A percentile compares a stretch with the other conserved stretches of the same genome.
phyloP scores from a whole-genome alignment of 2,113 vertebrate species.

The Lophotis ruficrista region DNA sequence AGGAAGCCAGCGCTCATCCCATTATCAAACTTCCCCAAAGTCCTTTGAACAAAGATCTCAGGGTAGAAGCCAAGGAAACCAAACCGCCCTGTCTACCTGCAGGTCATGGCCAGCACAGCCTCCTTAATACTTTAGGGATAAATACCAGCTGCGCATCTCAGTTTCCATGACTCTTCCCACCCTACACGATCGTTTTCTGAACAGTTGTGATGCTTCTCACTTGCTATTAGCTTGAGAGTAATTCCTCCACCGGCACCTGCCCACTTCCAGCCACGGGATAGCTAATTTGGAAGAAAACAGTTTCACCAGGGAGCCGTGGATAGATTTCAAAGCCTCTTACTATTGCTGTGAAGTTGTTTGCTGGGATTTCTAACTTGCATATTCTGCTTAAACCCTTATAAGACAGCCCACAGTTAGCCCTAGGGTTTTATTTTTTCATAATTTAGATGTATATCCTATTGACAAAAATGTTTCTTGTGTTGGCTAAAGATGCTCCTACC shows the following conservation, averaged over 20 bases:
- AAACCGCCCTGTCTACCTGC: neutral
- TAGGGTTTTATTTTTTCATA: neutral
- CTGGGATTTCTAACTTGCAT: neutral
- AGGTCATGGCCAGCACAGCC: neutral
- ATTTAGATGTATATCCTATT: neutral
- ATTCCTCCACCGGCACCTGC: neutral
- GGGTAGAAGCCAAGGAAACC: neutral
- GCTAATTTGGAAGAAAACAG: neutral
- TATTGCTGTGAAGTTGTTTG: neutral
- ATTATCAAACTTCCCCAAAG: neutral
- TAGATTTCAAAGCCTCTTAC: constrained; percentile 38
- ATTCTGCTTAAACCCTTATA: neutral
- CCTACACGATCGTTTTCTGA: neutral
- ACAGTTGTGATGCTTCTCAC: neutral
- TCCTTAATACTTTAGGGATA: neutral
- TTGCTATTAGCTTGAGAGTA: neutral
- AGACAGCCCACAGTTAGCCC: neutral
- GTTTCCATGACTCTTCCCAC: neutral
- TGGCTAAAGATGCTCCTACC: neutral
- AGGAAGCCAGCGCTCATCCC: neutral
- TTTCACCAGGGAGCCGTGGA: constrained; percentile 48
- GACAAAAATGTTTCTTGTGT: neutral
- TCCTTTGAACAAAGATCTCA: neutral
- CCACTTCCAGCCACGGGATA: constrained; percentile 54
- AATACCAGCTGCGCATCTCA: neutral